These are phyloP conservation scores for Amphimallon solstitiale DNA, from an alignment of 2,888 invertebrate species.

Conservation along the genomic window DNA sequence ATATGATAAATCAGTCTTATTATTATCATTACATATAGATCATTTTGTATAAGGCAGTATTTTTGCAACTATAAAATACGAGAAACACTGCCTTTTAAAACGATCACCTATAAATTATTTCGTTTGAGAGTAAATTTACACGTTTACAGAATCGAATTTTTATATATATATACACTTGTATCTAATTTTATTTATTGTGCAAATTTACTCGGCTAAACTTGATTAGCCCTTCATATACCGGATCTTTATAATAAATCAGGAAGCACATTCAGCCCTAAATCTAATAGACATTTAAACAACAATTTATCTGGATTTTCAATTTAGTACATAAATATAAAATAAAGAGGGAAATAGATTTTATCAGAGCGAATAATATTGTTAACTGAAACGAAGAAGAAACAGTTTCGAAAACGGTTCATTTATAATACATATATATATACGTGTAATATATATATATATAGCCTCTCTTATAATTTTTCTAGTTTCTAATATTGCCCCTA, in stretches of 20 bases:
- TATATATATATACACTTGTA: constrained; percentile 5
- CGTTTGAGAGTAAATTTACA: constrained; percentile 35
- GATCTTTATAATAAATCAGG: constrained; percentile 54
- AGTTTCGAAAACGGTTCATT: constrained; percentile 27
- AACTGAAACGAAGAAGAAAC: constrained; percentile 34
- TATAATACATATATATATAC: no score
- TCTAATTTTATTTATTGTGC: neutral
- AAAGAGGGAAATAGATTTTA: constrained; percentile 43
- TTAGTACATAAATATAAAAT: constrained; percentile 35
- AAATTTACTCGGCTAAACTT: constrained; percentile 32
- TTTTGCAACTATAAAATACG: neutral
- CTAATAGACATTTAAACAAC: constrained; percentile 51
- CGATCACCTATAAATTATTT: constrained; percentile 31
- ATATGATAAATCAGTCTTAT: constrained; percentile 64
- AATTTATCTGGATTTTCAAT: constrained; percentile 38
- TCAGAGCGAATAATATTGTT: constrained; percentile 48
- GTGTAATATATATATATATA: constrained; percentile 27
- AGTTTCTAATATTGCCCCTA: constrained; percentile 61
- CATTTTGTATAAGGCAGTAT: neutral
- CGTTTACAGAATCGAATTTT: no score
- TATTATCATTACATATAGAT: constrained; percentile 43
- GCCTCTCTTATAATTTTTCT: constrained; percentile 42
- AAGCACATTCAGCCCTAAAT: constrained; percentile 58
- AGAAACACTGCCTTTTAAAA: constrained; percentile 6
- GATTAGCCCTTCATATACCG: constrained; percentile 43